Percentiles rank a stretch among this genome's conserved stretches.
phyloP scores from a whole-genome alignment of 2,888 invertebrate species.

The Deroplatys truncata region DNA sequence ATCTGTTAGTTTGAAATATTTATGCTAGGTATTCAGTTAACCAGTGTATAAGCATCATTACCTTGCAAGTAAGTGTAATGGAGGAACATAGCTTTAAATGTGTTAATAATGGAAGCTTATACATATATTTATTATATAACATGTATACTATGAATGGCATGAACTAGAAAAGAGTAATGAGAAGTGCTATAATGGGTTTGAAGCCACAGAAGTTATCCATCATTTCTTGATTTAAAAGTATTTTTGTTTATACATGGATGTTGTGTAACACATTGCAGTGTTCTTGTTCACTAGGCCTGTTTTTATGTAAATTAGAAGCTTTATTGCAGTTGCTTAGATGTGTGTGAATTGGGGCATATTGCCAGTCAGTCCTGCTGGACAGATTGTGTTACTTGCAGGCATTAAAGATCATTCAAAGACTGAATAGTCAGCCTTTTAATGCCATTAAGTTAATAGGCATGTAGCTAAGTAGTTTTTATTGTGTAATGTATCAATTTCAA shows the following conservation, averaged over 20 bases:
- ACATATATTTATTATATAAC: not conserved
- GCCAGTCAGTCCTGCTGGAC: no score
- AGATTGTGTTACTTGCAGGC: no score
- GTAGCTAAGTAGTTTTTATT: no score
- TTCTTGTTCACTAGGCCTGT: no score
- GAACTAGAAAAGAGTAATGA: not conserved
- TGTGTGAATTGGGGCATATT: not conserved
- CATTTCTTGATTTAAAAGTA: not conserved
- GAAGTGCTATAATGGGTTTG: not conserved
- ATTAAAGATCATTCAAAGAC: no score
- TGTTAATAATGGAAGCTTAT: not conserved
- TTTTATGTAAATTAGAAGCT: not conserved
- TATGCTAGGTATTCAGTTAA: not conserved
- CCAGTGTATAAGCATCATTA: not conserved
- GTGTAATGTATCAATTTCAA: no score
- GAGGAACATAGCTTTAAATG: not conserved
- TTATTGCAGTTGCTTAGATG: not conserved
- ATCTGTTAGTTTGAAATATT: not conserved
- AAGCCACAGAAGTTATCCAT: not conserved
- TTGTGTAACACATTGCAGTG: not conserved
- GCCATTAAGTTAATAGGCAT: no score
- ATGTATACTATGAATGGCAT: not conserved
- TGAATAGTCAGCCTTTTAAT: no score
- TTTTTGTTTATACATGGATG: not conserved
- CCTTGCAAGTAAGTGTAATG: not conserved